phyloP scores from a whole-genome alignment of 2,113 vertebrate species.

The Heterotis niloticus region DNA sequence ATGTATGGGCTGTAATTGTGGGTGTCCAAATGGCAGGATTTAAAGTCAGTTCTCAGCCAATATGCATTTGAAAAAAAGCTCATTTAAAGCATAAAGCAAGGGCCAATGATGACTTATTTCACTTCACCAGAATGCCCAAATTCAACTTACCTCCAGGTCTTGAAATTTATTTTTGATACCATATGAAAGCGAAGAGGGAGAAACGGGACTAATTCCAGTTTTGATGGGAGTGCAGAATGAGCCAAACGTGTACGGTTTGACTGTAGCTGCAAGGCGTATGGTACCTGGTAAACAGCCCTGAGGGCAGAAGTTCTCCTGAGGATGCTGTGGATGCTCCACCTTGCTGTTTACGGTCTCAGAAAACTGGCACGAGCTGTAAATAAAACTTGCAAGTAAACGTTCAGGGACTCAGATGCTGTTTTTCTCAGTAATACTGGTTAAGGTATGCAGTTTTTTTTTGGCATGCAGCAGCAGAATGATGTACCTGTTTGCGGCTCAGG shows the following conservation, averaged over 20 bases:
- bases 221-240: neutral
- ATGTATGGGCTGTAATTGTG: neutral
- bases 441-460: neutral
- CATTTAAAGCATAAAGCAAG: neutral
- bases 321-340: neutral
- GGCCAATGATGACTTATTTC: neutral
- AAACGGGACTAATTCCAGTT: neutral
- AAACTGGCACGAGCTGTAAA: neutral
- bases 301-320: neutral
- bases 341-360: conserved; percentile 2
- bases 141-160: neutral
- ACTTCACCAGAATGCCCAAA: neutral
- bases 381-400: conserved; percentile 12
- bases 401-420: neutral
- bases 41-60: too few species aligned
- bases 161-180: neutral
- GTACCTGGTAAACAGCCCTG: too few species aligned
- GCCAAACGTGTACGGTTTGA: neutral
- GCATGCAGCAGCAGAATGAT: too few species aligned
- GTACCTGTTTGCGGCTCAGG: too few species aligned
- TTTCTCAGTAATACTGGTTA: neutral
- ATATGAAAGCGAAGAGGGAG: too few species aligned
- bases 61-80: neutral
- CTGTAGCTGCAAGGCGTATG: neutral
- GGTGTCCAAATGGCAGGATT: neutral